phyloP scores from a whole-genome alignment of 2,113 vertebrate species.

The Abramis brama region DNA sequence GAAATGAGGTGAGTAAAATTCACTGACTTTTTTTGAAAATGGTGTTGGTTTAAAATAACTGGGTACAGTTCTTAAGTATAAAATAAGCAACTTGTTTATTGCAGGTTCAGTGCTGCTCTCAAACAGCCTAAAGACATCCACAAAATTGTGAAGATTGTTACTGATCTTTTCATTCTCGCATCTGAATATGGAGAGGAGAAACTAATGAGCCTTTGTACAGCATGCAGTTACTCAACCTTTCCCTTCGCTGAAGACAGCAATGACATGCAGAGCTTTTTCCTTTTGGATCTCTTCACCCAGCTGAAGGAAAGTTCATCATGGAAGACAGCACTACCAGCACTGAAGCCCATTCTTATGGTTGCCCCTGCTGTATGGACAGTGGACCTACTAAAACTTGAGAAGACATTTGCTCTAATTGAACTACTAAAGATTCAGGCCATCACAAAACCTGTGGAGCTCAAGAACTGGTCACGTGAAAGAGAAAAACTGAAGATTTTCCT shows the following conservation, averaged over 20 bases:
- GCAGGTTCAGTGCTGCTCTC: slow-evolving; percentile 8
- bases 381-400: slow-evolving; percentile 18
- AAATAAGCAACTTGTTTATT: neutral
- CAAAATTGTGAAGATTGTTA: neutral
- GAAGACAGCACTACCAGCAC: neutral
- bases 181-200: slow-evolving; percentile 2
- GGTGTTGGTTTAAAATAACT: neutral
- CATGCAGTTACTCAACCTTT: slow-evolving; percentile 44
- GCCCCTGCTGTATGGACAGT: slow-evolving; percentile 35
- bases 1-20: slow-evolving; percentile 27
- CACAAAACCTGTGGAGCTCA: slow-evolving; percentile 39
- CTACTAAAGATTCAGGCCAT: slow-evolving; percentile 39
- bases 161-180: slow-evolving; percentile 38
- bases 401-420: slow-evolving; percentile 2
- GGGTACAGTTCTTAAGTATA: neutral
- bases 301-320: slow-evolving; percentile 6
- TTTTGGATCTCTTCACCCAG: slow-evolving; percentile 35
- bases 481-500: slow-evolving; percentile 13
- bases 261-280: slow-evolving; percentile 34
- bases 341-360: slow-evolving; percentile 38
- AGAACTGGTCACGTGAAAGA: slow-evolving; percentile 27
- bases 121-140: slow-evolving; percentile 11
- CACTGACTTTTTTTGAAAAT: neutral
- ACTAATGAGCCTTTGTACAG: slow-evolving; percentile 7
- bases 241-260: slow-evolving; percentile 33